A percentile compares a stretch with the other conserved stretches of the same genome.
These are phyloP conservation scores for Hirudinaria manillensis DNA, from an alignment of 2,888 invertebrate species.

Conservation along the genomic window DNA sequence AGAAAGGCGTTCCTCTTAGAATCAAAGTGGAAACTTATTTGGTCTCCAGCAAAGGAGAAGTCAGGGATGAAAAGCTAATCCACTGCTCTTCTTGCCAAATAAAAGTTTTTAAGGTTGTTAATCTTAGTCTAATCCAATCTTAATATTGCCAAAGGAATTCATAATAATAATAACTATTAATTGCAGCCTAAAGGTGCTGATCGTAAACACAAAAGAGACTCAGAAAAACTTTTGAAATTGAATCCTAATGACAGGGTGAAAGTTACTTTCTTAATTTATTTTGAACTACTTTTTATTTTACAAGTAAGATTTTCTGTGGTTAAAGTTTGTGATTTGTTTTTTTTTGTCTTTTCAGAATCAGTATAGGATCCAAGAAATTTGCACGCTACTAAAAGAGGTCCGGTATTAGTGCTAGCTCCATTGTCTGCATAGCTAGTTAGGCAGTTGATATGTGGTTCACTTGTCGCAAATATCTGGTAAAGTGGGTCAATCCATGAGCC, in stretches of 20 bases:
- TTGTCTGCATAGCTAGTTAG: too few relatives aligned
- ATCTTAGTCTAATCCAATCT: not conserved
- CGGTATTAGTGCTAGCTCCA: not conserved
- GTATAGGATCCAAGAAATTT: not conserved
- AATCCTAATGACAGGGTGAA: not conserved
- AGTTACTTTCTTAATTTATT: not conserved
- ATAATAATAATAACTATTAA: not conserved
- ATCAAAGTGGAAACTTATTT: slow-evolving; percentile 72
- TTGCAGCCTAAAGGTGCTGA: slow-evolving; percentile 19
- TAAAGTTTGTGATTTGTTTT: not conserved
- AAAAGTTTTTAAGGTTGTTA: slow-evolving; percentile 8
- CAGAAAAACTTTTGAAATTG: slow-evolving; percentile 8
- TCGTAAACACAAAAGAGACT: slow-evolving; percentile 11
- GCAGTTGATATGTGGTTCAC: too few relatives aligned
- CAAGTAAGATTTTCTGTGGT: not conserved
- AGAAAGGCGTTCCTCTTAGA: slow-evolving; percentile 93
- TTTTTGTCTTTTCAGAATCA: not conserved
- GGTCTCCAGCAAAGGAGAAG: not conserved
- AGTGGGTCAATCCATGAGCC: too few relatives aligned
- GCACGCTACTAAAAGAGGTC: not conserved
- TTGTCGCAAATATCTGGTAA: too few relatives aligned
- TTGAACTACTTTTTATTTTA: not conserved
- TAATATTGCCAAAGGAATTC: not conserved
- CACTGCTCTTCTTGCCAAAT: slow-evolving; percentile 19
- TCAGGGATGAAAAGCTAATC: not conserved